Conservation (phyloP, 1,140 invertebrate genomes). For the Penaeus chinensis region DNA sequence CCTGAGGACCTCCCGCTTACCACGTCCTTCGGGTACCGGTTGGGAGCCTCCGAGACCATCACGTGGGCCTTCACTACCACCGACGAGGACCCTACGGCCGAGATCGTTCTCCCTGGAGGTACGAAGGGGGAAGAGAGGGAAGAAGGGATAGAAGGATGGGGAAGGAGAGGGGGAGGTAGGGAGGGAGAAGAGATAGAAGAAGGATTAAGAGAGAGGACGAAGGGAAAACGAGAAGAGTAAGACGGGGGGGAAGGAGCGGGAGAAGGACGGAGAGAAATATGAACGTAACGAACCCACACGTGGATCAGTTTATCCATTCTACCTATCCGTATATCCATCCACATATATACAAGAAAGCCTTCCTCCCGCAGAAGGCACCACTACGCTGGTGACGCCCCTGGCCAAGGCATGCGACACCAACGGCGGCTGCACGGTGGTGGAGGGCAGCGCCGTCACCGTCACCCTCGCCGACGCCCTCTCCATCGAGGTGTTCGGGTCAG, state of each 20-base stretch:
- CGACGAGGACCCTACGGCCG: background rate
- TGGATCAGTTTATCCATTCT: too few relatives aligned
- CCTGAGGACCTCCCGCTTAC: slow-evolving; percentile 17
- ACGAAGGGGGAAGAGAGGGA: background rate
- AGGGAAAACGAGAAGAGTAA: too few relatives aligned
- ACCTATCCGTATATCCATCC: too few relatives aligned
- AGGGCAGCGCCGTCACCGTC: slow-evolving; percentile 10
- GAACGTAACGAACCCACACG: too few relatives aligned
- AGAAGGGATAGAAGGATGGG: too few relatives aligned
- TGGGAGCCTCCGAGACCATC: background rate
- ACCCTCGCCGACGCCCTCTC: slow-evolving; percentile 21
- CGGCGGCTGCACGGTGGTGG: slow-evolving; percentile 20
- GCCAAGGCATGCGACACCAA: slow-evolving; percentile 35
- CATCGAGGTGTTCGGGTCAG: slow-evolving; percentile 3
- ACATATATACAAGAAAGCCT: too few relatives aligned
- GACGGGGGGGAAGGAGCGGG: too few relatives aligned
- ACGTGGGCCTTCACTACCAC: slow-evolving; percentile 6
- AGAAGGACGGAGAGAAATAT: too few relatives aligned
- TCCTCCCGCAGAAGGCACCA: background rate
- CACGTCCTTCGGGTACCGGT: slow-evolving; percentile 29
- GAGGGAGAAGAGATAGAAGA: too few relatives aligned
- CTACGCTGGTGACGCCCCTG: slow-evolving; percentile 11
- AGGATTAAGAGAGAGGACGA: too few relatives aligned
- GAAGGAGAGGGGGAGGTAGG: too few relatives aligned
- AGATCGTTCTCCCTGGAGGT: slow-evolving; percentile 33